Evolutionary conservation across 1,140 invertebrate species (phyloP).

Genomic region (Drosophila oshimai): DNA sequence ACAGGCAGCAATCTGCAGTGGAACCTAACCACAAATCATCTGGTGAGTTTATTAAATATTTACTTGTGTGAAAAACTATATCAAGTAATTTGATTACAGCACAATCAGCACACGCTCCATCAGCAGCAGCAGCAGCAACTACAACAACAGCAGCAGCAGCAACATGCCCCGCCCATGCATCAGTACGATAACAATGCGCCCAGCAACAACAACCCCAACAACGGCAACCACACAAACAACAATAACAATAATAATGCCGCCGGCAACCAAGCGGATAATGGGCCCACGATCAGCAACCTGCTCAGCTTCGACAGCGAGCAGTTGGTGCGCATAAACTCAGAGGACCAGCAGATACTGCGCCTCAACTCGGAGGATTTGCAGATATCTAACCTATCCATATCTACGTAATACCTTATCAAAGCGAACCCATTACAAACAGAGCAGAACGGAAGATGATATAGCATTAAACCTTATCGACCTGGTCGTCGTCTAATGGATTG

Average conservation of each 20-base stretch:
- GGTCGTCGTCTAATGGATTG: conserved; percentile 45
- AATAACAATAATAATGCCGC: conserved; percentile 33
- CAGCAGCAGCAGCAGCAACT: conserved; percentile 52
- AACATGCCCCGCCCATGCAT: conserved; percentile 53
- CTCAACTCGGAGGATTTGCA: conserved; percentile 83
- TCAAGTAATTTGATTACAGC: conserved; percentile 30
- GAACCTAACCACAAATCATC: conserved; percentile 70
- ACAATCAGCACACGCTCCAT: conserved; percentile 50
- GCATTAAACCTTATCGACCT: conserved; percentile 32
- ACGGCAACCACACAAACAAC: conserved; percentile 42
- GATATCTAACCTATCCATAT: conserved; percentile 80
- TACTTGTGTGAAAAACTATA: too few species aligned
- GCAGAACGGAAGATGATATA: conserved; percentile 4
- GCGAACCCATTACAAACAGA: not conserved
- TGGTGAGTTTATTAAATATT: conserved; percentile 45
- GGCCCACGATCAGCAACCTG: conserved; percentile 79
- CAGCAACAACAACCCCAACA: conserved; percentile 43
- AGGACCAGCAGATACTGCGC: conserved; percentile 83
- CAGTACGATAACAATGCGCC: conserved; percentile 47
- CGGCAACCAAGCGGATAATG: conserved; percentile 57
- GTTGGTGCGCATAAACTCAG: conserved; percentile 83
- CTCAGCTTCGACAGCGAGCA: conserved; percentile 83
- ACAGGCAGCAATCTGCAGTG: conserved; percentile 60
- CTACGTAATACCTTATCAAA: conserved; percentile 60
- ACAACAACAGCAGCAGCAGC: conserved; percentile 51